Evolutionary conservation across 2,113 vertebrate genomes (phyloP), one percentile per base, ranked within the genome.

Genomic region (Cryptomyrus ogoouensis): DNA sequence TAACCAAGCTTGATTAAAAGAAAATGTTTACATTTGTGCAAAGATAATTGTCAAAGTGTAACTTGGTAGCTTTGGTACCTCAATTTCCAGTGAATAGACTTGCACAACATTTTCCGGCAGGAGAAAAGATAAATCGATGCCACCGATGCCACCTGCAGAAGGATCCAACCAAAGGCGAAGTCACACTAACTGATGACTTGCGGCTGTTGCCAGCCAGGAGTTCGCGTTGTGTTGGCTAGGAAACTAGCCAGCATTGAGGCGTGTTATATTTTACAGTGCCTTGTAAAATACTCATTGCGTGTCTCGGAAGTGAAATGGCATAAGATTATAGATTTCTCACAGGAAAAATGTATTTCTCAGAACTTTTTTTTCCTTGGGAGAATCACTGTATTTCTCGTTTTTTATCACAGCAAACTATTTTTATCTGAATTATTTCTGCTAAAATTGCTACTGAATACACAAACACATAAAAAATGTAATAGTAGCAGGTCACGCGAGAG

Each of bases 181-280:
- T 52, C 85, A 35, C 27, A 56, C 85, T 24, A 84, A 8, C 12
- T 17, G 10, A 19, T 35, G 84, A 50, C 84, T 21, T 83, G 42
- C 12, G 46, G 24, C 47, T 86, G 47, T 86, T 52, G 31, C 85
- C 50, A 39, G 24, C 49, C n/a, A n/a, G 50, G 49, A 35, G 50
- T 53, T 56, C 1, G 5, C 47, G 15, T 47, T 31, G 50, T 31
- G 24, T 87, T 88, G 52, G 88, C 53, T 89, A 88, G 83, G 87
- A 90, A 91, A 91, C 90, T 91, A 83, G 74, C 91, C 92, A 92
- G 91, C 92, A 74, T 90, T 91, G 93, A 92, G 90, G 90, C 91
- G 91, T 91, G 87, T 94, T 93, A 93, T 93, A 94, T 94, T 95
- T 96, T 93, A 93, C 93, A 95, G 95, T 95, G 95, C 96, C 95